Conservation (phyloP, 2,113 vertebrate genomes). For the Zosterops japonicus region DNA sequence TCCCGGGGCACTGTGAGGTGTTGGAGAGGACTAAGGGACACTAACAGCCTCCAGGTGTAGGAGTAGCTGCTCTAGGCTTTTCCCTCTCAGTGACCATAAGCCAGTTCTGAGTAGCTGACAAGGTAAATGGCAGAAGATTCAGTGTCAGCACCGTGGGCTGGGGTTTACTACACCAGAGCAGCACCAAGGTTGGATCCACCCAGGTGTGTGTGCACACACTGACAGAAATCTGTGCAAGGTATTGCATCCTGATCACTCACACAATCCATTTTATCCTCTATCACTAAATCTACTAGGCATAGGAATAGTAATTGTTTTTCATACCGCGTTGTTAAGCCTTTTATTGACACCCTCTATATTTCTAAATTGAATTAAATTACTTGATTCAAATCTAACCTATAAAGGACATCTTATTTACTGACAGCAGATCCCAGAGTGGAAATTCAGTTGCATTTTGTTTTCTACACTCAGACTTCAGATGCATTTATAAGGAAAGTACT, state of each 20-base stretch:
- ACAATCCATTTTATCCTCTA: background rate
- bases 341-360: background rate
- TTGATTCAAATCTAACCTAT: background rate
- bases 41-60: background rate
- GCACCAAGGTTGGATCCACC: background rate
- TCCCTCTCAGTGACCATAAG: background rate
- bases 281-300: conserved; percentile 13
- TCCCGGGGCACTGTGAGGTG: background rate
- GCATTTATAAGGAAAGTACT: conserved; percentile 63
- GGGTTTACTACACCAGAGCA: background rate
- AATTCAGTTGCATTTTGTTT: conserved; percentile 30
- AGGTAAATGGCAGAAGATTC: background rate
- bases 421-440: background rate
- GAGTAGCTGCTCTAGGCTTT: background rate
- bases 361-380: background rate
- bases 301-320: conserved; percentile 13
- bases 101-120: background rate
- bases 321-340: background rate
- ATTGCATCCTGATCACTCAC: background rate
- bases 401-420: background rate
- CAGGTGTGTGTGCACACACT: background rate
- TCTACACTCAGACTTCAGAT: conserved; percentile 2
- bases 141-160: background rate
- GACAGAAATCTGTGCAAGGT: background rate
- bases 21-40: background rate